Evolutionary conservation across 2,113 vertebrate genomes (phyloP).

Genomic region (Sturnus vulgaris): DNA sequence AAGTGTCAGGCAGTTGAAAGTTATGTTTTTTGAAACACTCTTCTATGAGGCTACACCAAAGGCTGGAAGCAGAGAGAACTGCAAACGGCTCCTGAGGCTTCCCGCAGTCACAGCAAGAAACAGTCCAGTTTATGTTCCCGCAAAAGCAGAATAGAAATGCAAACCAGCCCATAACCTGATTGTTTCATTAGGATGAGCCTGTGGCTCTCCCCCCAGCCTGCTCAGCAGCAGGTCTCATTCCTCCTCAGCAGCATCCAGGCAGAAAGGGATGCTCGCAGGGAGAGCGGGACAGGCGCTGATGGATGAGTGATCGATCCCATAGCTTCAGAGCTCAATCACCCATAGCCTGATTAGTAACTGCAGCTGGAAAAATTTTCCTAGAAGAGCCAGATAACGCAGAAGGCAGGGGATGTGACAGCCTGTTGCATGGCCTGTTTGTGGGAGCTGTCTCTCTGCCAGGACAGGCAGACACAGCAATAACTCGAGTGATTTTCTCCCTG

Average conservation of each 20-base stretch:
- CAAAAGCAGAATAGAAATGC: background rate
- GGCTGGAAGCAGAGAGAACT: background rate
- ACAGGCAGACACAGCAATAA: background rate
- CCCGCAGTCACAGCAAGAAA: background rate
- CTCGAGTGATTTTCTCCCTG: background rate
- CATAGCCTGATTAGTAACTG: background rate
- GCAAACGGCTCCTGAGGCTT: background rate
- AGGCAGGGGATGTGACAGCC: background rate
- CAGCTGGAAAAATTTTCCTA: background rate
- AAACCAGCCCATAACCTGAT: background rate
- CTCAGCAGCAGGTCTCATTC: slow-evolving; percentile 5
- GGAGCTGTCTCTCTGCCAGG: background rate
- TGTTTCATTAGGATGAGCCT: background rate
- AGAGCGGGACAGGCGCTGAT: background rate
- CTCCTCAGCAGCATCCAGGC: background rate
- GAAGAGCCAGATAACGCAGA: background rate
- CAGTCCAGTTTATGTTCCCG: background rate
- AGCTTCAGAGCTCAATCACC: background rate
- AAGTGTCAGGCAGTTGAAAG: background rate
- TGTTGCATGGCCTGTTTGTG: background rate
- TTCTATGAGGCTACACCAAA: background rate
- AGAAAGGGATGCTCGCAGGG: background rate
- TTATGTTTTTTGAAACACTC: background rate
- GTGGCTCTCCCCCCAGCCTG: background rate
- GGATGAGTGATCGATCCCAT: background rate